A percentile compares a stretch with the other conserved stretches of the same genome.
Conservation (phyloP, 1,140 invertebrate genomes). For the Spodoptera litura region DNA sequence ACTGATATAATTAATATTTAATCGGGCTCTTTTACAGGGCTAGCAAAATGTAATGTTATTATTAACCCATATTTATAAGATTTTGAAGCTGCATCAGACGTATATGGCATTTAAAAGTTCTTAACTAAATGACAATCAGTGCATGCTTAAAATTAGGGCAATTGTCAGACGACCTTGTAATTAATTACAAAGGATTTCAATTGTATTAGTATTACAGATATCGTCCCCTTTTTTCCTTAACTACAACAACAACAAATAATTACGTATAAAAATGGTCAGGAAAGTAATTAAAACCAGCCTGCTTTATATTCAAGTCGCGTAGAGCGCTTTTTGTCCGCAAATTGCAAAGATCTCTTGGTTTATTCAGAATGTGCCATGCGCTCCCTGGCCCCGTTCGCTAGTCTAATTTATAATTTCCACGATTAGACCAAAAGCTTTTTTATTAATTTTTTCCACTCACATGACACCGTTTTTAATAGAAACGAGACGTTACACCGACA, state of each 20-base stretch:
- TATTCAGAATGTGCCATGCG: constrained; percentile 56
- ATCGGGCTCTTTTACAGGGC: no score
- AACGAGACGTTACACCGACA: neutral
- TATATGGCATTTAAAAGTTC: no score
- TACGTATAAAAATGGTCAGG: constrained; percentile 50
- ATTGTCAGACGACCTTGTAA: no score
- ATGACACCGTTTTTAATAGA: constrained; percentile 31
- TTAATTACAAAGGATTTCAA: no score
- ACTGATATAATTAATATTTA: no score
- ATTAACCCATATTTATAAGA: no score
- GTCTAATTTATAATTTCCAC: constrained; percentile 64
- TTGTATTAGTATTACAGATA: no score
- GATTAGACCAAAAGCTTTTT: constrained; percentile 54
- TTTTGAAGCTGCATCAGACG: no score
- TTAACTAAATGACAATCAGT: no score
- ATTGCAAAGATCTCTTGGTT: constrained; percentile 61
- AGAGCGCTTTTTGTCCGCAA: constrained; percentile 60
- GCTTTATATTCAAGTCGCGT: constrained; percentile 60
- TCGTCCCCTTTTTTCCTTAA: neutral
- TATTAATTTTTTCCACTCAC: constrained; percentile 46
- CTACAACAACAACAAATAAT: constrained; percentile 47
- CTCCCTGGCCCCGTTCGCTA: constrained; percentile 47
- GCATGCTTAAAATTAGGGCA: no score
- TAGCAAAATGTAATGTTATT: no score
- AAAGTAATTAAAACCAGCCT: constrained; percentile 59